phyloP scores from a whole-genome alignment of 2,797 vertebrate species.

The Phataginus tetradactyla region DNA sequence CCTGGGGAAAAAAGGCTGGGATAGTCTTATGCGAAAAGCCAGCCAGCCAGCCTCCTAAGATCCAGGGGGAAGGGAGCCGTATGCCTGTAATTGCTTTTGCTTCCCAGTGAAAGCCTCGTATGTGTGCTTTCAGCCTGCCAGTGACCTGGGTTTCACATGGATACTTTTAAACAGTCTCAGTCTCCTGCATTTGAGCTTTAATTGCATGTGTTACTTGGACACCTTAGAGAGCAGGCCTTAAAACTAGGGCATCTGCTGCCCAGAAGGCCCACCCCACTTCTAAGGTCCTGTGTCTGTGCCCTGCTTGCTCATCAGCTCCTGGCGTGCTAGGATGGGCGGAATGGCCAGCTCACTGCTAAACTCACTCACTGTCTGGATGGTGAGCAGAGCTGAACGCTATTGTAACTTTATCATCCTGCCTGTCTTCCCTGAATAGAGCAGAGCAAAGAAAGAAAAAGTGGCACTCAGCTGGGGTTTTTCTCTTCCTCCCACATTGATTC shows the following conservation, averaged over 20 bases:
- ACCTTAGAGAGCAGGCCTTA: not conserved
- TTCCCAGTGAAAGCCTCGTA: not conserved
- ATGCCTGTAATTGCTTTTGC: not conserved
- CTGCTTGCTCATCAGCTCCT: rapidly evolving
- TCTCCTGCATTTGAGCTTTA: not conserved
- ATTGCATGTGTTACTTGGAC: not conserved
- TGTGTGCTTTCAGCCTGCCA: not conserved
- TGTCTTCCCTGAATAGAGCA: not conserved
- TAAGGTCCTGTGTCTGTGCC: not conserved
- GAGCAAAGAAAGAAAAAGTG: not conserved
- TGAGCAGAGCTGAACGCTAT: rapidly evolving
- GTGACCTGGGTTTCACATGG: not conserved
- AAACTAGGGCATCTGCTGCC: not conserved
- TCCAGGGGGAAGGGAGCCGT: not conserved
- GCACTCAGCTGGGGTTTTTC: not conserved
- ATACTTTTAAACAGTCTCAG: not conserved
- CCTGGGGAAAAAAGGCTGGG: not conserved
- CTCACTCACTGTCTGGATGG: rapidly evolving
- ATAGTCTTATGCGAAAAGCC: not conserved
- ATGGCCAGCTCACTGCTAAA: rapidly evolving
- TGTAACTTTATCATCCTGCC: not conserved
- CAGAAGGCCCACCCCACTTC: not conserved
- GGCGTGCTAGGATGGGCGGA: too few relatives aligned
- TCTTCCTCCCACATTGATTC: not conserved
- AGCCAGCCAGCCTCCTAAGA: not conserved